Evolutionary conservation across 1,140 invertebrate species (phyloP).

Genomic region (Oppia nitens): DNA sequence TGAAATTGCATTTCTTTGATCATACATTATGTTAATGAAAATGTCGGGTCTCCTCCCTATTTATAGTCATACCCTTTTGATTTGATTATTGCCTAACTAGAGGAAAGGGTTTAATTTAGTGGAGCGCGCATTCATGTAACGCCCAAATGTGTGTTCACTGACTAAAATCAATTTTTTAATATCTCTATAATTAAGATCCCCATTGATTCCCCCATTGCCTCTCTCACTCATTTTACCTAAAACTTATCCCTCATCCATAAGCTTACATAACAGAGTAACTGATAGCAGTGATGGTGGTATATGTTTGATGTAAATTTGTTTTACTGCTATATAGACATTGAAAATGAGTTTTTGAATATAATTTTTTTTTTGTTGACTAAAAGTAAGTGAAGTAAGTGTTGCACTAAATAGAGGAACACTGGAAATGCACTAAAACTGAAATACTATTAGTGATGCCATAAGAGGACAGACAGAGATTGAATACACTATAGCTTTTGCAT

Average conservation of each 20-base stretch:
- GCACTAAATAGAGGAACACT: not conserved
- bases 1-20: not conserved
- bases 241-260: too few relatives aligned
- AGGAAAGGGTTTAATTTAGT: not conserved
- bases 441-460: too few relatives aligned
- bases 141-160: not conserved
- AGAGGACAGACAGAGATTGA: not conserved
- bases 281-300: not conserved
- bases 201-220: not conserved
- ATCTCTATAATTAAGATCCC: not conserved
- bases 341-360: not conserved
- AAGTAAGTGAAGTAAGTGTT: not conserved
- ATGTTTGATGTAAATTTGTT: not conserved
- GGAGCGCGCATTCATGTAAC: not conserved
- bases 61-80: not conserved
- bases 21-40: not conserved
- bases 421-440: too few relatives aligned
- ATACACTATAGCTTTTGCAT: not conserved
- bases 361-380: not conserved
- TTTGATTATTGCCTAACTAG: not conserved
- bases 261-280: too few relatives aligned
- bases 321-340: not conserved
- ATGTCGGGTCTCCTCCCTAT: not conserved
- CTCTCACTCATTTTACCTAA: not conserved
- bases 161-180: not conserved